Percentiles rank a stretch among this genome's conserved stretches.
Evolutionary conservation across 2,797 vertebrate species (phyloP).

Genomic region (Paratrypauchen microcephalus): DNA sequence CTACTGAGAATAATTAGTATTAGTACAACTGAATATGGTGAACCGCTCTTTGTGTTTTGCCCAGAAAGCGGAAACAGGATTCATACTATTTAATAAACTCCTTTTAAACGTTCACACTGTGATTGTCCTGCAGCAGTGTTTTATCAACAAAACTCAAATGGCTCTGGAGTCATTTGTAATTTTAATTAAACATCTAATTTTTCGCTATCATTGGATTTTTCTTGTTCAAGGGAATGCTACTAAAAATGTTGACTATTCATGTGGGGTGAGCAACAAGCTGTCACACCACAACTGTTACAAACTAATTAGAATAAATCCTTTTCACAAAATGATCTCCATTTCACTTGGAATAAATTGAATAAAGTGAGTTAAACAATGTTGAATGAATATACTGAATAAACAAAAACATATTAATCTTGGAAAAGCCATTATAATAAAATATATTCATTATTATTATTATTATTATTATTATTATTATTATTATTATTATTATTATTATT

Average conservation of each 20-base stretch:
- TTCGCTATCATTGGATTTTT: not conserved
- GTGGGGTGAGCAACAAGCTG: constrained; percentile 6
- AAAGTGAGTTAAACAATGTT: not conserved
- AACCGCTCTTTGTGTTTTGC: not conserved
- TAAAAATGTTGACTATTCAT: not conserved
- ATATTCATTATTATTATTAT: too few species aligned
- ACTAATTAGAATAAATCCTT: not conserved
- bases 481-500: too few species aligned
- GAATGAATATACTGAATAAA: not conserved
- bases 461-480: too few species aligned
- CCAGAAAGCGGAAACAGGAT: not conserved
- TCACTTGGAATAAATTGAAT: not conserved
- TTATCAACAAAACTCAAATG: constrained; percentile 2
- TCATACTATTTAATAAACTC: not conserved
- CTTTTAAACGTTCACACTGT: not conserved
- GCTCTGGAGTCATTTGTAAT: not conserved
- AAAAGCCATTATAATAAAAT: too few species aligned
- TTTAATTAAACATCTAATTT: constrained; percentile 1
- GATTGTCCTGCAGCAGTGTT: not conserved
- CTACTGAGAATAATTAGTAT: too few species aligned
- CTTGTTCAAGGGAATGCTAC: not conserved
- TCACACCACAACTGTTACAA: not conserved
- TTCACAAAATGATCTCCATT: not conserved
- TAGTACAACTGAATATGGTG: too few species aligned
- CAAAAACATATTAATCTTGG: not conserved